These are phyloP conservation scores for Caenorhabditis becei DNA, from an alignment of 2,888 invertebrate genomes.

Conservation along the genomic window DNA sequence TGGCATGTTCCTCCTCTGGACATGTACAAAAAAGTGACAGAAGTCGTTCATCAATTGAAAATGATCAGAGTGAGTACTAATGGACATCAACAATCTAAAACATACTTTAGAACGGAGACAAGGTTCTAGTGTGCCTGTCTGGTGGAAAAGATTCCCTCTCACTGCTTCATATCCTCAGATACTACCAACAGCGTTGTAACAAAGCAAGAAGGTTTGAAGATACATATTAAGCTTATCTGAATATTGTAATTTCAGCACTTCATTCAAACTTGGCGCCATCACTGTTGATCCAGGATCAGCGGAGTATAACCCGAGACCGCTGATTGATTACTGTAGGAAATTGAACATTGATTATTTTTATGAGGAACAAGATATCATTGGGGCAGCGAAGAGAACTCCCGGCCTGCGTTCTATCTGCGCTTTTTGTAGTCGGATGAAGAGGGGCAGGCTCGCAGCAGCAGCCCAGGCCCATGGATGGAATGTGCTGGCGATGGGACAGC, in stretches of 20 bases:
- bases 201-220: slow-evolving; percentile 61
- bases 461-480: slow-evolving; percentile 89
- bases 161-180: slow-evolving; percentile 89
- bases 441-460: slow-evolving; percentile 88
- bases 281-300: slow-evolving; percentile 88
- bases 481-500: slow-evolving; percentile 91
- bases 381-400: slow-evolving; percentile 83
- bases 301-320: slow-evolving; percentile 85
- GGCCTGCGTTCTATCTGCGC: slow-evolving; percentile 85
- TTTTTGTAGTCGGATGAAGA: slow-evolving; percentile 87
- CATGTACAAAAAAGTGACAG: slow-evolving; percentile 86
- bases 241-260: slow-evolving; percentile 84
- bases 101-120: slow-evolving; percentile 89
- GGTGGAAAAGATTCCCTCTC: slow-evolving; percentile 91
- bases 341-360: slow-evolving; percentile 89
- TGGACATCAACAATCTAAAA: not conserved
- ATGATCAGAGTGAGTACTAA: slow-evolving; percentile 67
- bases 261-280: slow-evolving; percentile 87
- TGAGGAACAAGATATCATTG: slow-evolving; percentile 86
- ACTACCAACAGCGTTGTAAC: slow-evolving; percentile 88
- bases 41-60: slow-evolving; percentile 69
- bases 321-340: slow-evolving; percentile 88
- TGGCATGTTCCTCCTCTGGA: slow-evolving; percentile 90
- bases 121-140: slow-evolving; percentile 90
- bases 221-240: not conserved